Evolutionary conservation across 2,888 invertebrate genomes (phyloP), one percentile per base, ranked within the genome.

Genomic region (Cephus nigrinus): DNA sequence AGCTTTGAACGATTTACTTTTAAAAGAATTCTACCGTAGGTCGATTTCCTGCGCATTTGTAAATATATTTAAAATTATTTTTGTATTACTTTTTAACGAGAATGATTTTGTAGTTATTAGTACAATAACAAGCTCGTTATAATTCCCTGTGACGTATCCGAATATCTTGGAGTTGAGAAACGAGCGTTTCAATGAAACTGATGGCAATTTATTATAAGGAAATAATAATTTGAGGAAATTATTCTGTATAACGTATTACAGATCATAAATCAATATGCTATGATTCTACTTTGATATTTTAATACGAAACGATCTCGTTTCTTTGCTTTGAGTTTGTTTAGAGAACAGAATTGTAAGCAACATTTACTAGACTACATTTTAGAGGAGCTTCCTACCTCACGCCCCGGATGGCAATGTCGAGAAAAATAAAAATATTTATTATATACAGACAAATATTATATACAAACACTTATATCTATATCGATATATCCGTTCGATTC

Each of bases 31-130:
- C 55, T 74, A 23, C 11, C 32, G 30, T 15, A 31, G 9, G 31
- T 40, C 12, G 36, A 69, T 12, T 12, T 12, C n/a, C 78, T 77
- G 77, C 73, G 36, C 33, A 75, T 80, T 78, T 80, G 76, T 80
- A 82, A 4, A 80, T 77, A 77, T 34, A 80, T n/a, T 73, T 73
- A 73, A 80, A 77, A 71, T 82, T 82, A 81, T 82, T 82, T 81
- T 81, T 82, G 32, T 82, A 81, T 82, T 78, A 79, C 31, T 33
- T 79, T 71, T 71, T 71, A 31, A 71, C 23, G 55, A 55, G 23
- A 55, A 55, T 55, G 9, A 23, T 55, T 55, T 15, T 55, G 23
- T 55, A 55, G 55, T 23, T 5, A 23, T 23, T 55, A 55, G 55
- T 55, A 55, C 55, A 55, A 55, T 23, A 55, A 55, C 23, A 55